These are phyloP conservation scores for Drosophila rhopaloa DNA, from an alignment of 1,140 invertebrate genomes.

Conservation along the genomic window DNA sequence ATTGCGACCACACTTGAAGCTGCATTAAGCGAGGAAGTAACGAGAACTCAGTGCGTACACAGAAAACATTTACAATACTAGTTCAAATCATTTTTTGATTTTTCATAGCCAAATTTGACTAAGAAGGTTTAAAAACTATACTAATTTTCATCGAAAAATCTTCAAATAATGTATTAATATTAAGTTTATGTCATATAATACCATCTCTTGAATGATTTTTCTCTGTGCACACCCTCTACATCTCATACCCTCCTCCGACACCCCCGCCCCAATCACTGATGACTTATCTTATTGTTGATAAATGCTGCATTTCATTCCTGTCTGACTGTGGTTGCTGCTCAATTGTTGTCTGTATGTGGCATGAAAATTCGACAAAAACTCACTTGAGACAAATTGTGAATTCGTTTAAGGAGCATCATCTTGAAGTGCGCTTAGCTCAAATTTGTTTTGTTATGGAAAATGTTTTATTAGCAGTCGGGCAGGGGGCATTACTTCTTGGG, in stretches of 20 bases:
- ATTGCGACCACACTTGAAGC: slow-evolving; percentile 66
- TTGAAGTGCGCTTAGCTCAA: slow-evolving; percentile 71
- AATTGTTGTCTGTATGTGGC: slow-evolving; percentile 55
- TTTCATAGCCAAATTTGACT: background rate
- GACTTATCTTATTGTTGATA: slow-evolving; percentile 72
- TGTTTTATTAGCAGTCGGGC: slow-evolving; percentile 33
- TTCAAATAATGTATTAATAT: no score
- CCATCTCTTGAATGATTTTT: background rate
- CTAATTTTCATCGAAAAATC: no score
- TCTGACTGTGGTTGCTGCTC: slow-evolving; percentile 35
- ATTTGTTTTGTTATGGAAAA: slow-evolving; percentile 65
- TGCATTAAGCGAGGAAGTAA: slow-evolving; percentile 48
- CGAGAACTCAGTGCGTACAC: slow-evolving; percentile 18
- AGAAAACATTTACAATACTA: background rate
- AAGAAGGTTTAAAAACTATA: background rate
- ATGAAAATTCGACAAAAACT: slow-evolving; percentile 64
- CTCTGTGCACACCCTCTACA: background rate
- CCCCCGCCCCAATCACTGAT: slow-evolving; percentile 60
- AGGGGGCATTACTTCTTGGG: slow-evolving; percentile 20
- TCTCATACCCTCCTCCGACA: background rate
- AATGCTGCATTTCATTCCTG: slow-evolving; percentile 70
- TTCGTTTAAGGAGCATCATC: slow-evolving; percentile 58
- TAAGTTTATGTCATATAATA: background rate
- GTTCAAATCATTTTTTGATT: no score
- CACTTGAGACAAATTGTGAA: slow-evolving; percentile 83